Evolutionary conservation across 2,113 vertebrate genomes (phyloP).

Genomic region (Gobiocypris rarus): DNA sequence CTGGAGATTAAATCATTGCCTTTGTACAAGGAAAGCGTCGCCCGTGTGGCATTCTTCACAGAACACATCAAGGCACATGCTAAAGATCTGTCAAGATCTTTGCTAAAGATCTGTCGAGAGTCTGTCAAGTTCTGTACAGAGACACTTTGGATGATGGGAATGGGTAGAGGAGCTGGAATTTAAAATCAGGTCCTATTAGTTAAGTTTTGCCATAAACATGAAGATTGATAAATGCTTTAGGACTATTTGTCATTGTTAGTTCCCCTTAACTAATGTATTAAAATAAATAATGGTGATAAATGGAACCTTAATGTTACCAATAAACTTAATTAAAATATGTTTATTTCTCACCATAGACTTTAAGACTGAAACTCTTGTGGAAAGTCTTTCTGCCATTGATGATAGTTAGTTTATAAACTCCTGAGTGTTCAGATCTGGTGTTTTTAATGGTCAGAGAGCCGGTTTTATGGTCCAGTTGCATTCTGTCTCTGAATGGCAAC

Average conservation of each 20-base stretch:
- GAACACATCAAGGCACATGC: constrained; percentile 6
- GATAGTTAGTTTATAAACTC: constrained; percentile 3
- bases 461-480: constrained; percentile 1
- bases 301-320: too few relatives aligned
- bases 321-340: too few relatives aligned
- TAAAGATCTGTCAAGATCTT: not conserved
- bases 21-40: constrained; percentile 28
- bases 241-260: too few relatives aligned
- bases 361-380: not conserved
- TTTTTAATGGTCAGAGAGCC: constrained; percentile 43
- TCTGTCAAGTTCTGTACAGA: not conserved
- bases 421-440: not conserved
- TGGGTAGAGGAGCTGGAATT: constrained; percentile 9
- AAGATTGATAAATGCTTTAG: too few relatives aligned
- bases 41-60: not conserved
- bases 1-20: not conserved
- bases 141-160: not conserved
- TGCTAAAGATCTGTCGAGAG: not conserved
- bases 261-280: too few relatives aligned
- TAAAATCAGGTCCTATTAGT: not conserved
- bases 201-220: too few relatives aligned
- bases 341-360: constrained; percentile 36
- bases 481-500: not conserved
- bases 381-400: not conserved
- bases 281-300: not conserved